Base-by-base conservation (phyloP, 1,140 invertebrate species). In the Micrasema longulum region DNA sequence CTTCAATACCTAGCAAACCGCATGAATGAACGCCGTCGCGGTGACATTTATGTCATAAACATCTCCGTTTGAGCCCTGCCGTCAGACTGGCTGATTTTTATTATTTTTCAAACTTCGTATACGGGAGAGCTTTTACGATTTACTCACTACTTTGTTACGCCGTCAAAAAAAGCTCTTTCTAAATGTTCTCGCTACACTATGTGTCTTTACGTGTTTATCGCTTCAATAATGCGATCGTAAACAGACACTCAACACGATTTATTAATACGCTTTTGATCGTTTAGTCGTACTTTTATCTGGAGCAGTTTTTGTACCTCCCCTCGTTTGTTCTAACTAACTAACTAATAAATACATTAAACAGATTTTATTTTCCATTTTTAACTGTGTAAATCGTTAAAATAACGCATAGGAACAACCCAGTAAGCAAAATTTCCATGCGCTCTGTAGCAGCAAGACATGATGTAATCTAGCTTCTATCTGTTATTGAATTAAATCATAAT, bases 31-130 rank as follows among this genome's bases (percentile, higher is more conserved):
- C 36, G 7, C 26, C 22, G 47, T 16, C 14, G 45, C 22, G 18
- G 47, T 67, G 64, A 67, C 64, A 52, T 67, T 50, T 53, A 53
- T 52, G 45, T 67, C 64, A 67, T 67, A 67, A 67, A 67, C 64
- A 53, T 67, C 64, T 36, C 64, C 26, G 26, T 14, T 50, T 36
- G 64, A 53, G 64, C 26, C 64, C 9, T 38, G 48, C 18, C 35
- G 63, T 18, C 48, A n/a, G 48, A 18, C 64, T 20, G 14, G 47
- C 14, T 16, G n/a, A 35, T 52, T 52, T 67, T 52, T 67, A 53
- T 35, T n/a, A n/a, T n/a, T n/a, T n/a, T n/a, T n/a, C n/a, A n/a
- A n/a, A 18, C 9, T n/a, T 45, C 20, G n/a, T 26, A 14, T 31
- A 35, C 45, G 63, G 63, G n/a, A n/a, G 23, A 16, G 22, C 26